Evolutionary conservation across 2,888 invertebrate species (phyloP).

Genomic region (Matsumyia berberina): DNA sequence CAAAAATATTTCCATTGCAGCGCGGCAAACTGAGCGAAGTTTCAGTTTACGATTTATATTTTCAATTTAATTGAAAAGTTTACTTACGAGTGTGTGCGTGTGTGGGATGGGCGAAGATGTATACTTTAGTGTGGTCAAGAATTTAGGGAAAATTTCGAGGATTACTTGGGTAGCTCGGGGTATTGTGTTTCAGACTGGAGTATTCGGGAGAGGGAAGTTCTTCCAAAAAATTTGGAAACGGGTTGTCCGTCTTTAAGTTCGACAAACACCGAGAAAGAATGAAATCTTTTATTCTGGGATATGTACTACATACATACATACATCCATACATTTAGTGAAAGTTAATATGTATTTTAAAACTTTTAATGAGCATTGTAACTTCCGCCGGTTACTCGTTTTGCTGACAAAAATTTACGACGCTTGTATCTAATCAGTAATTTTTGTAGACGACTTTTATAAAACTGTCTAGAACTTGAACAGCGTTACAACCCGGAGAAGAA

Average conservation of each 20-base stretch:
- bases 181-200: neutral
- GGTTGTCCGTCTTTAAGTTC: neutral
- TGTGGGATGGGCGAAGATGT: neutral
- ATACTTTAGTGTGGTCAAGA: neutral
- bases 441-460: no score
- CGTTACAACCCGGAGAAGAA: no score
- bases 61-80: conserved; percentile 31
- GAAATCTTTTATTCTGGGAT: neutral
- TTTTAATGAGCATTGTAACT: no score
- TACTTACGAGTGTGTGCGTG: no score
- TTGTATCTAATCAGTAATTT: no score
- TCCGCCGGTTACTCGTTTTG: no score
- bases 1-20: conserved; percentile 21
- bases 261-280: neutral
- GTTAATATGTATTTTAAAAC: no score
- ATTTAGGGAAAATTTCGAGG: no score
- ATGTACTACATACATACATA: neutral
- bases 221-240: neutral
- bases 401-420: no score
- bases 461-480: no score
- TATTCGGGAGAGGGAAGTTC: neutral
- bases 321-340: no score
- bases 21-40: neutral
- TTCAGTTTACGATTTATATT: conserved; percentile 12
- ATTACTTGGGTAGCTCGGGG: neutral